These are phyloP conservation scores for Eutrigla gurnardus DNA, from an alignment of 2,797 vertebrate species.

Conservation along the genomic window DNA sequence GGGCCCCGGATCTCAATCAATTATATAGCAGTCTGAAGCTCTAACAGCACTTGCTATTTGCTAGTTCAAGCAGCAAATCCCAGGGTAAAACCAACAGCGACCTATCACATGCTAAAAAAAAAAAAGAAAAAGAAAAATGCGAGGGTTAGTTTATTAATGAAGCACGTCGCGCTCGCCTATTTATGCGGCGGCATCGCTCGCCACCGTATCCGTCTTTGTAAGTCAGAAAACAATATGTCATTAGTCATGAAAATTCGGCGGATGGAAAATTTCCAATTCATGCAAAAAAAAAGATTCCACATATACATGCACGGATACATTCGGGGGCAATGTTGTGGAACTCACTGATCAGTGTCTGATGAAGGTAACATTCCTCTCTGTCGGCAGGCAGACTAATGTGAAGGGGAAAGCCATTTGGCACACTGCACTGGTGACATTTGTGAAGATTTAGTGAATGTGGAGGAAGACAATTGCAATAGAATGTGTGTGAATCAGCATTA, in stretches of 20 bases:
- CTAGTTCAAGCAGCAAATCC: slow-evolving; percentile 75
- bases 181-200: slow-evolving; percentile 64
- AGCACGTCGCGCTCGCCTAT: slow-evolving; percentile 56
- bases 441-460: slow-evolving; percentile 77
- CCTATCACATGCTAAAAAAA: slow-evolving; percentile 66
- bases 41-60: slow-evolving; percentile 60
- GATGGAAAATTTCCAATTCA: slow-evolving; percentile 76
- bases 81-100: slow-evolving; percentile 74
- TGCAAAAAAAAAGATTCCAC: slow-evolving; percentile 56
- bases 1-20: slow-evolving; percentile 66
- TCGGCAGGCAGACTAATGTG: slow-evolving; percentile 73
- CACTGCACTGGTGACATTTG: slow-evolving; percentile 68
- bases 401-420: slow-evolving; percentile 72
- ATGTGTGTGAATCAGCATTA: slow-evolving; percentile 84
- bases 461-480: slow-evolving; percentile 80
- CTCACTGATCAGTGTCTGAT: slow-evolving; percentile 76
- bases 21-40: slow-evolving; percentile 60
- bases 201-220: slow-evolving; percentile 70
- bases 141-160: slow-evolving; percentile 76
- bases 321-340: slow-evolving; percentile 67
- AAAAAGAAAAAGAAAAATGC: slow-evolving; percentile 72
- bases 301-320: slow-evolving; percentile 61
- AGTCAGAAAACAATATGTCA: slow-evolving; percentile 75
- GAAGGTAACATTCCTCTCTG: slow-evolving; percentile 75
- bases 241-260: slow-evolving; percentile 74